Percentiles rank a stretch among this genome's conserved stretches.
Conservation (phyloP, 2,797 vertebrate genomes). For the Spea hammondii region DNA sequence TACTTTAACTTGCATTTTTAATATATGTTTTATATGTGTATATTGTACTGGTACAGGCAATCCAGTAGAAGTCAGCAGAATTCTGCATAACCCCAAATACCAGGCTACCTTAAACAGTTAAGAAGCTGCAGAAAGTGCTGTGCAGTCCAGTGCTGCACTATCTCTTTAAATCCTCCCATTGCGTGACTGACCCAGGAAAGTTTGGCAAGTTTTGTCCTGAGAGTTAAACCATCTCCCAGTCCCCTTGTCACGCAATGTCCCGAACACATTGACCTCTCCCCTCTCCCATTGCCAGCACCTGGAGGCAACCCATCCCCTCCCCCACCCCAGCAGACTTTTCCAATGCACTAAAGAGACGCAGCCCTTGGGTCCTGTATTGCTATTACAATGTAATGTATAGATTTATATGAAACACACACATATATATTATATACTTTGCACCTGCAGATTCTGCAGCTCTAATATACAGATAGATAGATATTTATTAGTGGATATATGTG, state of each 20-base stretch:
- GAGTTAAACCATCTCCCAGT: constrained; percentile 54
- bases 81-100: background rate
- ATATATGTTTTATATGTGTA: background rate
- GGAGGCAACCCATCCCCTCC: constrained; percentile 49
- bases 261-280: constrained; percentile 14
- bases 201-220: constrained; percentile 48
- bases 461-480: too few relatives aligned
- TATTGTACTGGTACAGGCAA: background rate
- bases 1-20: background rate
- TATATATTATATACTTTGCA: background rate
- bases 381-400: too few relatives aligned
- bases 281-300: constrained; percentile 46
- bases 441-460: too few relatives aligned
- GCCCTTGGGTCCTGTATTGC: background rate
- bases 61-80: background rate
- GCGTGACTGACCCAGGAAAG: constrained; percentile 66
- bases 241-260: constrained; percentile 66
- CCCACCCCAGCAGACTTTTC: constrained; percentile 58
- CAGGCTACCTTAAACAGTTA: constrained; percentile 40
- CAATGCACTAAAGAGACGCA: constrained; percentile 31
- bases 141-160: constrained; percentile 18
- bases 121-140: constrained; percentile 15
- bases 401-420: background rate
- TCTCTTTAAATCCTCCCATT: constrained; percentile 56
- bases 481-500: too few relatives aligned